These are phyloP conservation scores for Harpagifer antarcticus DNA, from an alignment of 2,797 vertebrate species.

Conservation along the genomic window DNA sequence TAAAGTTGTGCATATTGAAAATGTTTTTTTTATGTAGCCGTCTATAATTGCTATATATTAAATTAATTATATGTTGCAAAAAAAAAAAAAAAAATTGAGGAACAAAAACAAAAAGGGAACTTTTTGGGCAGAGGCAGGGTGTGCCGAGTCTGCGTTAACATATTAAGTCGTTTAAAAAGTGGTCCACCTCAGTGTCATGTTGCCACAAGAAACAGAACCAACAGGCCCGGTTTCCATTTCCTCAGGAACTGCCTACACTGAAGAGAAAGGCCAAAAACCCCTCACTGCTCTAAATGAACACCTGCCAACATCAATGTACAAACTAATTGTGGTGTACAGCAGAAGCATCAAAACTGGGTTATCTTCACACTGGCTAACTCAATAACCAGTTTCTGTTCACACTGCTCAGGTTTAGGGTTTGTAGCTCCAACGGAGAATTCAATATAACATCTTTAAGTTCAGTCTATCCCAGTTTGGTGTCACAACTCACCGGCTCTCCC, in stretches of 20 bases:
- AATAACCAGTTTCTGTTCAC: background rate
- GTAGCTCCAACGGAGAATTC: background rate
- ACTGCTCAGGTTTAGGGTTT: background rate
- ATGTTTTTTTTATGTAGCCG: background rate
- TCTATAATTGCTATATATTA: too few species aligned
- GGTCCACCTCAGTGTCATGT: too few species aligned
- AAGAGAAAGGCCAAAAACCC: slow-evolving; percentile 3
- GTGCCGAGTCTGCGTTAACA: background rate
- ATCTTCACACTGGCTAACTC: background rate
- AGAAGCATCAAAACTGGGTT: background rate
- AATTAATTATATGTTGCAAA: background rate
- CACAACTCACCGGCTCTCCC: slow-evolving; percentile 77
- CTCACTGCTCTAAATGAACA: background rate
- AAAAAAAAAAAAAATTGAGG: background rate
- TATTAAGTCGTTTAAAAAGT: background rate
- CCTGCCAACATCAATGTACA: background rate
- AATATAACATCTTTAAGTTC: background rate
- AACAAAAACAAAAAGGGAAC: too few species aligned
- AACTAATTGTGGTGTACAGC: background rate
- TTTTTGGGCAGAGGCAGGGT: background rate
- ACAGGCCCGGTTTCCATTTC: slow-evolving; percentile 46
- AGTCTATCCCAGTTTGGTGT: background rate
- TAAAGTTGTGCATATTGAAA: too few species aligned
- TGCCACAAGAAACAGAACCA: background rate
- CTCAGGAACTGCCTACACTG: slow-evolving; percentile 50